Base-by-base conservation (phyloP, 2,113 vertebrate genomes). In the Dissostichus mawsoni region DNA sequence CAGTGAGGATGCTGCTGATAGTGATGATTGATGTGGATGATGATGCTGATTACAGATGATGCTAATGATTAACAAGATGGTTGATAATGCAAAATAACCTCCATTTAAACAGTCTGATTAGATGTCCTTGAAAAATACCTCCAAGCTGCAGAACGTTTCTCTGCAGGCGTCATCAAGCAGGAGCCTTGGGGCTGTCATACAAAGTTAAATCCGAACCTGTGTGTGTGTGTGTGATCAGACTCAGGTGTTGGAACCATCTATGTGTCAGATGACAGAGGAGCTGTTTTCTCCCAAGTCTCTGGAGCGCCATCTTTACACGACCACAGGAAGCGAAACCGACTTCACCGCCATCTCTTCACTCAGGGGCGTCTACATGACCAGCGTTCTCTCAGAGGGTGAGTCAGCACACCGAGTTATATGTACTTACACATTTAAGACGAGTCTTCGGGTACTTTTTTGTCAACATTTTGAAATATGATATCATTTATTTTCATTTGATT, bases 281-380 rank as follows among this genome's bases (percentile, higher is more conserved):
- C 96, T 6, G 91, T 99, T n/a, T 99, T 97, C 89, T 99, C 98
- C 98, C 53, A 97, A 97, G 89, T 98, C 97, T 81, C 86, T 99
- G 89, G 97, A 97, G 90, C 93, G 96, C 11, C 97, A 99, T 78
- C 96, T 98, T 55, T 98, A 98, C 71, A 97, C 96, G 3, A 95
- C 94, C 69, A 96, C 96, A 0, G 96, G 97, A 1, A 96, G 96
- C 0, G 97, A 98, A 83, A 98, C 97, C 0, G 98, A 99, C 90
- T 99, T 99, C 88, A 98, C 97, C 52, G 96, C 95, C 1, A 89
- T 99, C 79, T 94, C 96, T 11, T 99, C 97, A 2, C 96, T 99
- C 64, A 93, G 96, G 0, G 97, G 98, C 0, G 96, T 97, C 88
- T 98, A 96, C 82, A 96, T 98, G 89, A 98, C 96, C 80, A 99